Percentiles rank a stretch among this genome's conserved stretches.
Conservation (phyloP, 2,113 vertebrate species). For the Dromiciops gliroides region DNA sequence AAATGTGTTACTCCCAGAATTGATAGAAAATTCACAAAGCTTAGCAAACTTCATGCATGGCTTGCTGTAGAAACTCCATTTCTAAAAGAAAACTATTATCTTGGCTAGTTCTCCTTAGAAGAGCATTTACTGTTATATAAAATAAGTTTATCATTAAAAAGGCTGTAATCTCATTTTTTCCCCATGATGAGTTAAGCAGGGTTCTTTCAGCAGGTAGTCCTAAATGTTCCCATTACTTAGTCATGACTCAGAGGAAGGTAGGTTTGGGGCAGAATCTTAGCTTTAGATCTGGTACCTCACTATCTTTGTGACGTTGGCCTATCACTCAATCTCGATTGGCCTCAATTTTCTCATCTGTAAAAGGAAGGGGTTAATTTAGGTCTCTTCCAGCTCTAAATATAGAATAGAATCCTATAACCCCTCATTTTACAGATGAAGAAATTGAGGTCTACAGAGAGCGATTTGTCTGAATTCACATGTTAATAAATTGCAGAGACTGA, state of each 20-base stretch:
- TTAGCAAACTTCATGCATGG: constrained; percentile 74
- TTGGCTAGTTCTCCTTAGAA: constrained; percentile 73
- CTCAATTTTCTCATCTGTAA: not conserved
- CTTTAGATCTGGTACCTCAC: not conserved
- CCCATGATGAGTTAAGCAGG: constrained; percentile 22
- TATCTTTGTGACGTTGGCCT: not conserved
- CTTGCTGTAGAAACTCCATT: constrained; percentile 78
- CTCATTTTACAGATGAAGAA: not conserved
- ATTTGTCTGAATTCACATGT: not conserved
- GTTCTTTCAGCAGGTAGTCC: not conserved
- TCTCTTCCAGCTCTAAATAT: not conserved
- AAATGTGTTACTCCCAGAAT: constrained; percentile 82
- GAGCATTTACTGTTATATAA: constrained; percentile 67
- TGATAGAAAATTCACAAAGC: constrained; percentile 80
- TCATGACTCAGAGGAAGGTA: not conserved
- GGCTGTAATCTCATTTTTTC: constrained; percentile 35
- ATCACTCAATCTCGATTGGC: not conserved
- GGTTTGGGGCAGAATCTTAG: not conserved
- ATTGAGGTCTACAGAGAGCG: not conserved
- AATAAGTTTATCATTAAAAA: constrained; percentile 57
- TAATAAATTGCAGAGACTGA: not conserved
- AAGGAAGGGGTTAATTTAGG: not conserved
- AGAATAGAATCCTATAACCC: not conserved
- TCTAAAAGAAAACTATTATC: constrained; percentile 76
- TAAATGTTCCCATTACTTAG: constrained; percentile 24